phyloP scores from a whole-genome alignment of 2,888 invertebrate genomes.

The Nebria brevicollis region DNA sequence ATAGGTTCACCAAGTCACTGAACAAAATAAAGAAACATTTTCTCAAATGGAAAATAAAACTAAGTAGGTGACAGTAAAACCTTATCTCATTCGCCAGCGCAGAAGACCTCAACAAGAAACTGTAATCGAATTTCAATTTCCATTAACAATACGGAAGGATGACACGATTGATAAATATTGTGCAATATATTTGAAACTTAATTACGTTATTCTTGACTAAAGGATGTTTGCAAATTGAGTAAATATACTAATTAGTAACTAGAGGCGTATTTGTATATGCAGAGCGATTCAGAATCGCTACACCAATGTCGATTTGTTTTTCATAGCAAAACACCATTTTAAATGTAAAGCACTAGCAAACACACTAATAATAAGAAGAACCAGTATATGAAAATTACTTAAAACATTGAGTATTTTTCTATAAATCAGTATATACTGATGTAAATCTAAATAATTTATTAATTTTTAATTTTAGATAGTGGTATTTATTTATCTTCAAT shows the following conservation, averaged over 20 bases:
- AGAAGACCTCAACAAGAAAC: not conserved
- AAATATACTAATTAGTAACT: not conserved
- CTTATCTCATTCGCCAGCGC: not conserved
- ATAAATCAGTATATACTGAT: no score
- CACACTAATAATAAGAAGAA: no score
- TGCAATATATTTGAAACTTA: not conserved
- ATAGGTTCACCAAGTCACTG: constrained; percentile 1
- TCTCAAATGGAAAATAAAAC: constrained; percentile 1
- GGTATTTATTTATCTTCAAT: no score
- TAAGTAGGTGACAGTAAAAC: constrained; percentile 1
- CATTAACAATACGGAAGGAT: not conserved
- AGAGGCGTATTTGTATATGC: no score
- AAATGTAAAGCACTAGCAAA: no score
- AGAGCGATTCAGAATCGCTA: no score
- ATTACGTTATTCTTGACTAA: not conserved
- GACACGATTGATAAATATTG: not conserved
- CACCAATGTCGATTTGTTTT: no score
- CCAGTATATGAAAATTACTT: no score
- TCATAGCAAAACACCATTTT: no score
- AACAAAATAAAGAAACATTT: constrained; percentile 1
- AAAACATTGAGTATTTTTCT: no score
- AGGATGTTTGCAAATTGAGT: not conserved
- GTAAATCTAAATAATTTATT: no score
- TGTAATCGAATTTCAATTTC: constrained; percentile 1
- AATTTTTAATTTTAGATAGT: no score